Evolutionary conservation across 2,797 vertebrate species (phyloP).

Genomic region (Miichthys miiuy): DNA sequence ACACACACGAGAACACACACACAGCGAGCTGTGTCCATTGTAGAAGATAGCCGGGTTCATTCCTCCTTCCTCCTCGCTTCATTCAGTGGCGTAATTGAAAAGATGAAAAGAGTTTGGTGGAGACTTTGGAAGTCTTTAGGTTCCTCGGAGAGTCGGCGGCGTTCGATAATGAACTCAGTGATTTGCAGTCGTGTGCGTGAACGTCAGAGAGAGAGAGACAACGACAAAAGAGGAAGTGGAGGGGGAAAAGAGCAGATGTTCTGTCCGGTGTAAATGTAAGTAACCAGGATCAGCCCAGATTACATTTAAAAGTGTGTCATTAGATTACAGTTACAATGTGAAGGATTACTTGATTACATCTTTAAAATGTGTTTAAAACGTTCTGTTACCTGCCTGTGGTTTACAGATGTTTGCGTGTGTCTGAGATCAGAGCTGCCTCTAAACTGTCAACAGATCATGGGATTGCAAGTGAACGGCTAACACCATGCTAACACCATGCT

Average conservation of each 20-base stretch:
- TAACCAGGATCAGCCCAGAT: too few relatives aligned
- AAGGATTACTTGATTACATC: too few relatives aligned
- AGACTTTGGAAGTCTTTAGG: constrained; percentile 36
- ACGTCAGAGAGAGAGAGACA: neutral
- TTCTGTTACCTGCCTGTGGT: too few relatives aligned
- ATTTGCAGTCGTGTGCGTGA: constrained; percentile 12
- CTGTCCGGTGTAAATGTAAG: neutral
- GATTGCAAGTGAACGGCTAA: too few relatives aligned
- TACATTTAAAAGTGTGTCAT: too few relatives aligned
- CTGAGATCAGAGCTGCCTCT: too few relatives aligned
- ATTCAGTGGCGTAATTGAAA: constrained; percentile 53
- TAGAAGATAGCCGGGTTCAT: neutral
- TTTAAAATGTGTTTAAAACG: too few relatives aligned
- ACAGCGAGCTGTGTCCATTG: neutral
- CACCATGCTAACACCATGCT: too few relatives aligned
- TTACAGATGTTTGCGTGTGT: too few relatives aligned
- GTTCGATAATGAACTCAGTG: constrained; percentile 46
- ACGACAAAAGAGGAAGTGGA: neutral
- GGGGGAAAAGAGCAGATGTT: neutral
- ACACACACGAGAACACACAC: neutral
- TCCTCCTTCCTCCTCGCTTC: constrained; percentile 7
- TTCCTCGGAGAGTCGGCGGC: constrained; percentile 37
- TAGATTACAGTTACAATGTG: too few relatives aligned
- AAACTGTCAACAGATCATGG: too few relatives aligned
- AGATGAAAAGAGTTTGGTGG: constrained; percentile 51